phyloP scores from a whole-genome alignment of 2,888 invertebrate genomes.

The Drosophila atripex region DNA sequence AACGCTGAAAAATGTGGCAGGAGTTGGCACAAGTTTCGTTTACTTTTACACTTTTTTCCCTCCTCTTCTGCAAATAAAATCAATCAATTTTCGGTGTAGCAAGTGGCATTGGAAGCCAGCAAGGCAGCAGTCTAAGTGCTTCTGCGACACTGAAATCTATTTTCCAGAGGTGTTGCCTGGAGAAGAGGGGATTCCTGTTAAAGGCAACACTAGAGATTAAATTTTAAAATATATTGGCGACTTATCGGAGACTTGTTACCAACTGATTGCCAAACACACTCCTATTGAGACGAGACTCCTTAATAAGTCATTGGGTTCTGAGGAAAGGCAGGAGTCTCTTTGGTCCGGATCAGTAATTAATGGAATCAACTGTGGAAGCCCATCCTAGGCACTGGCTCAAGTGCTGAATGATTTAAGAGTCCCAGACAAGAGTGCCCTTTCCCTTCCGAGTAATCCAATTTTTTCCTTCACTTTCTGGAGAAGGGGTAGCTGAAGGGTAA shows the following conservation, averaged over 20 bases:
- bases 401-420: slow-evolving; percentile 74
- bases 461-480: background rate
- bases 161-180: slow-evolving; percentile 65
- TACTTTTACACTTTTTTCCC: slow-evolving; percentile 16
- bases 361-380: slow-evolving; percentile 53
- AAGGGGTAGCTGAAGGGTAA: slow-evolving; percentile 9
- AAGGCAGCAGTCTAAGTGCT: slow-evolving; percentile 60
- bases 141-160: slow-evolving; percentile 73
- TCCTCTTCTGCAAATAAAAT: slow-evolving; percentile 73
- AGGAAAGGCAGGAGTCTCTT: slow-evolving; percentile 13
- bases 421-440: background rate
- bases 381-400: slow-evolving; percentile 48
- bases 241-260: background rate
- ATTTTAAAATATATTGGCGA: no score
- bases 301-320: slow-evolving; percentile 46
- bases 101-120: slow-evolving; percentile 22
- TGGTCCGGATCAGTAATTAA: slow-evolving; percentile 56
- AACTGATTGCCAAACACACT: background rate
- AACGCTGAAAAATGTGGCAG: slow-evolving; percentile 13
- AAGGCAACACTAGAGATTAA: background rate
- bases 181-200: background rate
- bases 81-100: slow-evolving; percentile 69
- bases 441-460: background rate
- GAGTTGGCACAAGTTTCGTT: slow-evolving; percentile 22
- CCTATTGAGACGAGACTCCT: slow-evolving; percentile 29